A percentile compares a stretch with the other conserved stretches of the same genome.
Conservation (phyloP, 2,113 vertebrate genomes). For the Micronycteris hirsuta region DNA sequence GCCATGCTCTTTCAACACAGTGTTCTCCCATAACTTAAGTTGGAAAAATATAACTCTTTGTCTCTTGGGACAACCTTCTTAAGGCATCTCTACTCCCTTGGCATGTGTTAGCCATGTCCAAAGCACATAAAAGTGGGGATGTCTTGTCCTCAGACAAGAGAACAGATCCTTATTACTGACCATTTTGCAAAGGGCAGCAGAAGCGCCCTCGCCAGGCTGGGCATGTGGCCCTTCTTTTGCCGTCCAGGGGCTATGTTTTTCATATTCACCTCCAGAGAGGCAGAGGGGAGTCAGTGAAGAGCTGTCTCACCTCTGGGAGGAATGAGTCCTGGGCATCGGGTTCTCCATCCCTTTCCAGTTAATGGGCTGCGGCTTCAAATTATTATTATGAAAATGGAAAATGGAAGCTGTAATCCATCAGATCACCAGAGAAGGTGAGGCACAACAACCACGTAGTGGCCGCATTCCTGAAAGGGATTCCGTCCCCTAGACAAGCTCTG, state of each 20-base stretch:
- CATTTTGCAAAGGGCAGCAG: neutral
- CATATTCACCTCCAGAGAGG: neutral
- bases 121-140: neutral
- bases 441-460: neutral
- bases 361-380: neutral
- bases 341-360: neutral
- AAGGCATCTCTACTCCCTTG: neutral
- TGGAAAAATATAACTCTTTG: neutral
- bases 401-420: neutral
- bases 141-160: neutral
- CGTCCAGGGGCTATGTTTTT: neutral
- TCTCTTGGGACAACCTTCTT: neutral
- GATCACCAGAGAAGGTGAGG: neutral
- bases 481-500: neutral
- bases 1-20: neutral
- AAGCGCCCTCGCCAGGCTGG: neutral
- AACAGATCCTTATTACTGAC: neutral
- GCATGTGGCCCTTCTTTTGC: neutral
- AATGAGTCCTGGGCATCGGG: neutral
- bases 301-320: neutral
- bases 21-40: neutral
- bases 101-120: neutral
- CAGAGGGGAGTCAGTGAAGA: neutral
- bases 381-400: neutral
- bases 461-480: neutral